Evolutionary conservation across 2,113 vertebrate genomes (phyloP).

Genomic region (Rana temporaria): DNA sequence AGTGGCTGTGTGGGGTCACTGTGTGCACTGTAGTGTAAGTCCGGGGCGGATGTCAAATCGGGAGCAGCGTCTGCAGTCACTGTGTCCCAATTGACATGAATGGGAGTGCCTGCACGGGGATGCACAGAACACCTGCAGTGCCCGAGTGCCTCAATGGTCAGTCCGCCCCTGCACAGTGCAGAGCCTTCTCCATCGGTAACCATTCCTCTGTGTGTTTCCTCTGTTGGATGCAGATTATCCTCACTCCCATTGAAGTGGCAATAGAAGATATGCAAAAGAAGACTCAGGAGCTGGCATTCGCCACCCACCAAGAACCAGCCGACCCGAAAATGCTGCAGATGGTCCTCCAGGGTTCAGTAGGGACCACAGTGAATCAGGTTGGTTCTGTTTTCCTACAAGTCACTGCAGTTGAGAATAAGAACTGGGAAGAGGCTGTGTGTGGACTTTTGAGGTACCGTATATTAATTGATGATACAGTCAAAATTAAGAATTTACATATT

Average conservation of each 20-base stretch:
- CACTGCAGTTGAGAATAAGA: neutral
- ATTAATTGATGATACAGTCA: no score
- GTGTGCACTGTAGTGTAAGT: neutral
- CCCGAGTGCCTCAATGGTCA: no score
- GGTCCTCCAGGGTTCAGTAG: conserved; percentile 98
- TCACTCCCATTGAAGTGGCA: conserved; percentile 97
- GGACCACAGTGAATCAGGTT: conserved; percentile 99
- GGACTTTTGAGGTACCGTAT: no score
- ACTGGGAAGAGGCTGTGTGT: no score
- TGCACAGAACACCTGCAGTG: no score
- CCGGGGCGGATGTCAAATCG: no score
- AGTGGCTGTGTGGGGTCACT: conserved; percentile 45
- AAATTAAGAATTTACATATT: no score
- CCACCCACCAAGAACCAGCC: conserved; percentile 95
- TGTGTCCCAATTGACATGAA: no score
- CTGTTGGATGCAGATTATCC: conserved; percentile 81
- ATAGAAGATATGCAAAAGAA: conserved; percentile 99
- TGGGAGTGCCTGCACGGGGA: no score
- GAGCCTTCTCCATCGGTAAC: neutral
- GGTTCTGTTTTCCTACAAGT: neutral
- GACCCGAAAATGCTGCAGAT: conserved; percentile 99
- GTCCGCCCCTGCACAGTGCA: no score
- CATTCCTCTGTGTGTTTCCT: conserved; percentile 10
- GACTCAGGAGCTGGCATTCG: conserved; percentile 95
- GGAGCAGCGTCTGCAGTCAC: no score